A percentile compares a stretch with the other conserved stretches of the same genome.
phyloP scores from a whole-genome alignment of 2,113 vertebrate species.

The Stegostoma tigrinum region DNA sequence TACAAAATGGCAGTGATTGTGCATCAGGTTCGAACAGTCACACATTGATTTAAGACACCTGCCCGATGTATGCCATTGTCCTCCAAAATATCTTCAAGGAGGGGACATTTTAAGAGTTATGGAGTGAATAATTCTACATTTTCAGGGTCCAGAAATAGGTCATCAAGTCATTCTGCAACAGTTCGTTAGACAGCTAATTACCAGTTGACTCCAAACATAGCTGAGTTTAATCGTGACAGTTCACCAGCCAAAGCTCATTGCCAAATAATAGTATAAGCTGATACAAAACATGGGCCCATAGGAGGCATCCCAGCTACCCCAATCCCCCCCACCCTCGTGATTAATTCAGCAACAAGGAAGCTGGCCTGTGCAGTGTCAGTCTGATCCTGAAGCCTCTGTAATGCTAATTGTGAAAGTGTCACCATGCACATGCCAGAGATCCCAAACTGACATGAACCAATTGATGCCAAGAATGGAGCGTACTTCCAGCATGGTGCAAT shows the following conservation, averaged over 20 bases:
- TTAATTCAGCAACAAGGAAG: neutral
- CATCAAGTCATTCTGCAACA: neutral
- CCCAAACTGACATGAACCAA: neutral
- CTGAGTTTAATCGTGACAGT: neutral
- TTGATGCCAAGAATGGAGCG: neutral
- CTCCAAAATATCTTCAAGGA: neutral
- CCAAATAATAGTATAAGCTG: constrained; percentile 12
- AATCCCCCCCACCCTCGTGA: neutral
- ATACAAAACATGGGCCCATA: neutral
- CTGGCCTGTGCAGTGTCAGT: neutral
- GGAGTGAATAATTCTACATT: neutral
- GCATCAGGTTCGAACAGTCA: neutral
- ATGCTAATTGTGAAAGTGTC: constrained; percentile 6
- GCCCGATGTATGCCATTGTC: neutral
- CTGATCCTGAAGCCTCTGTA: neutral
- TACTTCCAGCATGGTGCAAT: neutral
- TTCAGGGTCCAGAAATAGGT: neutral
- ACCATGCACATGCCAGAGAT: neutral
- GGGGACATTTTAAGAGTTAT: neutral
- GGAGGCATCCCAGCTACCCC: neutral
- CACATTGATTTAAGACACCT: neutral
- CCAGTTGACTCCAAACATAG: neutral
- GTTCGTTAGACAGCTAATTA: neutral
- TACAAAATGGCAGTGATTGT: neutral
- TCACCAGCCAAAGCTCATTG: neutral